These are phyloP conservation scores for Papilio polyxenes DNA, from an alignment of 1,140 invertebrate species.

Conservation along the genomic window DNA sequence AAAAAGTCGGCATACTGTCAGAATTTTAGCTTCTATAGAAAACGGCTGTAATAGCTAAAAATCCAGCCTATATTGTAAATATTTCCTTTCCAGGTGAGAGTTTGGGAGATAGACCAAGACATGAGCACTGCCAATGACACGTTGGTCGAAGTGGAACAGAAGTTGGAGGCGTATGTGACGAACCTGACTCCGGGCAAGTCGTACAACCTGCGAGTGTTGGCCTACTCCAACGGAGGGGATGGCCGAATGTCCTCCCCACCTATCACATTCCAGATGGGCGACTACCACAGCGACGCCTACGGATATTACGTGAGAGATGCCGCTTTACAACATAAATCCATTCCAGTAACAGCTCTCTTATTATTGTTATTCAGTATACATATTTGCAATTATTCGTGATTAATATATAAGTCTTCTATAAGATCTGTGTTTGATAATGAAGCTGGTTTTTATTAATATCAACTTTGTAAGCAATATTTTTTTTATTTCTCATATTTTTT, in stretches of 20 bases:
- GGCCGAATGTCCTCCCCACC: slow-evolving; percentile 97
- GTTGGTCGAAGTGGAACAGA: slow-evolving; percentile 86
- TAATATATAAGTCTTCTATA: slow-evolving; percentile 32
- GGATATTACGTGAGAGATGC: slow-evolving; percentile 66
- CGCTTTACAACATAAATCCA: slow-evolving; percentile 41
- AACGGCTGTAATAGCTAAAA: not conserved
- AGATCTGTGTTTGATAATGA: slow-evolving; percentile 29
- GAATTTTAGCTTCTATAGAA: not conserved
- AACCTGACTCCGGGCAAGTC: slow-evolving; percentile 91
- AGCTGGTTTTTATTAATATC: slow-evolving; percentile 40
- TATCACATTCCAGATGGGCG: slow-evolving; percentile 92
- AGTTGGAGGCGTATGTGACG: slow-evolving; percentile 88
- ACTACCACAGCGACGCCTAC: slow-evolving; percentile 75
- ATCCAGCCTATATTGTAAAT: not conserved
- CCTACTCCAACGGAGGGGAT: slow-evolving; percentile 96
- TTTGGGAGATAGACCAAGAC: slow-evolving; percentile 96
- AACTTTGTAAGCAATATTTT: slow-evolving; percentile 41
- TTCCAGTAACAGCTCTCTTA: slow-evolving; percentile 37
- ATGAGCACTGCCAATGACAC: slow-evolving; percentile 95
- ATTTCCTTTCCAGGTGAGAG: slow-evolving; percentile 84
- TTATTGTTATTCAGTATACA: slow-evolving; percentile 38
- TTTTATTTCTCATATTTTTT: slow-evolving; percentile 39
- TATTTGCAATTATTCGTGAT: slow-evolving; percentile 35
- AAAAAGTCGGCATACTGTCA: not conserved
- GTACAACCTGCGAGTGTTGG: slow-evolving; percentile 94